A percentile compares a stretch with the other conserved stretches of the same genome.
These are phyloP conservation scores for Ceratina australensis DNA, from an alignment of 1,140 invertebrate species.

Conservation along the genomic window DNA sequence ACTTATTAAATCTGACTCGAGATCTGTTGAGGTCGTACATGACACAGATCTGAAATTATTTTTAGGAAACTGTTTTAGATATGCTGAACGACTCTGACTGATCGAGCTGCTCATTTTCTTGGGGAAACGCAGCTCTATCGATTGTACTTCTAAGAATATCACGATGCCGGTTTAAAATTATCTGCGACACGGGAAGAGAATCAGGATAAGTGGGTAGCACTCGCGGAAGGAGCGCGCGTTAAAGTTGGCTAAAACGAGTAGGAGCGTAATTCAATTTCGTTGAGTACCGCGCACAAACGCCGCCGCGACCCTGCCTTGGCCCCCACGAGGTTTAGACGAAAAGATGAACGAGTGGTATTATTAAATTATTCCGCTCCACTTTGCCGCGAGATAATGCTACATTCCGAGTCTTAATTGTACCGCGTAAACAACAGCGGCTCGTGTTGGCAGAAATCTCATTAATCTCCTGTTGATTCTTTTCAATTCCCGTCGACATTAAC, in stretches of 20 bases:
- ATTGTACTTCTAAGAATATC: background rate
- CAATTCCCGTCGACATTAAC: background rate
- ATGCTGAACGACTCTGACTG: too few relatives aligned
- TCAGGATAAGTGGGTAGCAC: slow-evolving; percentile 27
- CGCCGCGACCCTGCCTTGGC: background rate
- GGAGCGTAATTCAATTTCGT: slow-evolving; percentile 32
- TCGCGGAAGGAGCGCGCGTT: slow-evolving; percentile 15
- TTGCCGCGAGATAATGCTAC: slow-evolving; percentile 1
- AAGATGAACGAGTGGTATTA: slow-evolving; percentile 38
- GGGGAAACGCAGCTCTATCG: background rate
- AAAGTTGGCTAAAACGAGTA: slow-evolving; percentile 40
- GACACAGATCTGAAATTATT: too few relatives aligned
- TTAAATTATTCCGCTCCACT: slow-evolving; percentile 28
- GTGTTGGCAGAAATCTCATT: background rate
- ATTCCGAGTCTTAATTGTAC: slow-evolving; percentile 8
- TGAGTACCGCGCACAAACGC: background rate
- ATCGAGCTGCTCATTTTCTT: too few relatives aligned
- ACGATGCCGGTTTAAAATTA: background rate
- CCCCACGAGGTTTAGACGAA: slow-evolving; percentile 19
- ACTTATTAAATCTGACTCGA: too few relatives aligned
- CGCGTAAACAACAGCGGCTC: background rate
- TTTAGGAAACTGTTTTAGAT: too few relatives aligned
- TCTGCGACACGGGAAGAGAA: slow-evolving; percentile 17
- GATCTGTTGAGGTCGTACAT: too few relatives aligned
- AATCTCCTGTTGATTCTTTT: background rate